Base-by-base conservation (phyloP, 2,113 vertebrate species). In the Myiopsitta monachus region DNA sequence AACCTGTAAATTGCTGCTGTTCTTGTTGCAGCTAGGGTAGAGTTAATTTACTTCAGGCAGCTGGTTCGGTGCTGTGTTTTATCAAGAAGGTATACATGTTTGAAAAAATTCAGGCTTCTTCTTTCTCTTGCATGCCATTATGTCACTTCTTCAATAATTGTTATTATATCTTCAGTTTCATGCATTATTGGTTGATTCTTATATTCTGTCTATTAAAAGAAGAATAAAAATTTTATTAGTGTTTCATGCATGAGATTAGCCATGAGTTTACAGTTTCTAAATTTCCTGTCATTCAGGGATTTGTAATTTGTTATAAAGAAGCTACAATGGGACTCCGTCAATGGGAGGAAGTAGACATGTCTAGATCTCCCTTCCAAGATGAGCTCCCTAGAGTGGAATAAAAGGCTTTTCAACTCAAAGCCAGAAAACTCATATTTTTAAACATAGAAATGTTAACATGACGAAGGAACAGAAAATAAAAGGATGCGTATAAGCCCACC, bases 131-230 rank as follows among this genome's bases (percentile, higher is more conserved):
- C 24, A 64, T 87, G 69, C 36, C 49, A 51, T 70, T 51, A 70
- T 2, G 4, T 11, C 24, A 47, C n/a, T 84, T 96, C 90, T 88
- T 97, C 92, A 82, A 87, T 36, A 47, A 51, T 1, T 55, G 36
- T 66, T 80, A 54, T 38, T 46, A 41, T 44, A 74, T 96, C 94
- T 96, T 95, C 95, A 31, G 30, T 63, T 94, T 51, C 87, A 23
- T 57, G 3, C 0, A 64, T 68, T 47, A 11, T 61, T 16, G 84
- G 27, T 47, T 17, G 16, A 72, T 55, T 38, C 6, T 16, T 26
- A 57, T 70, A 11, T 44, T 94, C 69, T 59, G 2, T 3, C 96
- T 97, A 14, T 82, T 68, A 82, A 95, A 89, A 19, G 19, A 91
- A 95, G 31, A 94, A 88, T 19, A 84, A 89, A 69, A 1, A 72